Percentiles rank a stretch among this genome's conserved stretches.
These are phyloP conservation scores for Eristalis arbustorum DNA, from an alignment of 2,888 invertebrate species.

Conservation along the genomic window DNA sequence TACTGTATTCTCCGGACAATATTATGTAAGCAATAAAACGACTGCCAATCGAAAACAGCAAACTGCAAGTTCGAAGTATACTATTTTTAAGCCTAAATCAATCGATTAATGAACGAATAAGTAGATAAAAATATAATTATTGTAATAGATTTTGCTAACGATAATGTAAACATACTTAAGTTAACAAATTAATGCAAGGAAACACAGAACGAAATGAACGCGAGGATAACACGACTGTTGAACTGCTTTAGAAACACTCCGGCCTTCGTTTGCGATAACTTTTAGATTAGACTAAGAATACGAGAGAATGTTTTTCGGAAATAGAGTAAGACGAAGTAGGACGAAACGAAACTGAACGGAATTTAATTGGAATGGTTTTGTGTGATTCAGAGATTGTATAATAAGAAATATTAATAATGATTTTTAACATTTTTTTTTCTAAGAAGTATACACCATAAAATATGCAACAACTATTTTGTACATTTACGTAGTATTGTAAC, in stretches of 20 bases:
- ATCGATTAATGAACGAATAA: not conserved
- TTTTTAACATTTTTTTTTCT: not conserved
- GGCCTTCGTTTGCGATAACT: conserved; percentile 49
- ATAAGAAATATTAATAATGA: conserved; percentile 1
- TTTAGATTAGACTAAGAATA: conserved; percentile 26
- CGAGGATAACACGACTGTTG: conserved; percentile 2
- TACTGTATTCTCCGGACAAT: not conserved
- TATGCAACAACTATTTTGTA: conserved; percentile 40
- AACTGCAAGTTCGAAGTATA: not conserved
- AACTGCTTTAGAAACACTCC: conserved; percentile 30
- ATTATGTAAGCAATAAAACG: not conserved
- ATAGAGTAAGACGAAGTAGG: not conserved
- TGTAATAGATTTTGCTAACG: not conserved
- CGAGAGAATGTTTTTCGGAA: not conserved
- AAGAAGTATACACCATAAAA: conserved; percentile 24
- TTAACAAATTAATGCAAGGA: not conserved
- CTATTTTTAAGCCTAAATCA: not conserved
- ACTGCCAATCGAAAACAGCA: conserved; percentile 4
- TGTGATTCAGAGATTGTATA: conserved; percentile 10
- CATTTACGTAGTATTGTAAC: conserved; percentile 24
- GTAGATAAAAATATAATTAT: not conserved
- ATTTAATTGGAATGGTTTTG: conserved; percentile 14
- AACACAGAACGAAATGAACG: not conserved
- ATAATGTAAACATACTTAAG: not conserved
- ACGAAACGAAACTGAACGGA: conserved; percentile 9